Evolutionary conservation across 1,140 invertebrate species (phyloP).

Genomic region (Antheraea pernyi): DNA sequence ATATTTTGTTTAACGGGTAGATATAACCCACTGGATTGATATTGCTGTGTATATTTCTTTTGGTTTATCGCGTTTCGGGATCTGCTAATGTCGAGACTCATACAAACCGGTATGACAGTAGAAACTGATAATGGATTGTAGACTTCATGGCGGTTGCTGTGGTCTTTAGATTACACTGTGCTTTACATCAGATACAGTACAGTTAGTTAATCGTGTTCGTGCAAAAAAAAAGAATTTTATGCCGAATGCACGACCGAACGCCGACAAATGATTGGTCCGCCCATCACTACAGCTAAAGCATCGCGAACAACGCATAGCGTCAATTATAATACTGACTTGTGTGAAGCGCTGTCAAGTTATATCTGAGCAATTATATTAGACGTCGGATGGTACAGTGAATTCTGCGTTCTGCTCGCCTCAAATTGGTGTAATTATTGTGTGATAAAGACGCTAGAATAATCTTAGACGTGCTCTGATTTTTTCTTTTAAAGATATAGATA

Average conservation of each 20-base stretch:
- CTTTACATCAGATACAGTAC: no score
- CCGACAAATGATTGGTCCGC: neutral
- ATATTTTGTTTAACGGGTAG: no score
- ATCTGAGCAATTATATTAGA: conserved; percentile 20
- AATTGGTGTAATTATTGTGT: neutral
- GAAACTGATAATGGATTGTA: no score
- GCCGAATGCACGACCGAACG: neutral
- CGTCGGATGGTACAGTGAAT: neutral
- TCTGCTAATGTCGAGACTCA: no score
- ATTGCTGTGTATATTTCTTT: no score
- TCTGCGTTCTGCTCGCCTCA: neutral
- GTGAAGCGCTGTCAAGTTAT: conserved; percentile 13
- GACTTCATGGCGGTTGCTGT: no score
- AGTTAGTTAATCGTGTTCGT: neutral
- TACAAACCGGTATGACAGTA: no score
- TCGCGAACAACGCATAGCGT: conserved; percentile 11
- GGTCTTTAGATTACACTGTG: no score
- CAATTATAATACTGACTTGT: conserved; percentile 20
- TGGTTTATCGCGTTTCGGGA: no score
- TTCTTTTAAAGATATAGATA: no score
- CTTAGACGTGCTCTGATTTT: neutral
- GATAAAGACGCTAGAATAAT: neutral
- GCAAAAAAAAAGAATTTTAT: neutral
- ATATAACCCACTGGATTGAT: no score
- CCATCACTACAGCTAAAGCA: neutral